A percentile compares a stretch with the other conserved stretches of the same genome.
Evolutionary conservation across 2,888 invertebrate genomes (phyloP).

Genomic region (Troglohyphantes excavatus): DNA sequence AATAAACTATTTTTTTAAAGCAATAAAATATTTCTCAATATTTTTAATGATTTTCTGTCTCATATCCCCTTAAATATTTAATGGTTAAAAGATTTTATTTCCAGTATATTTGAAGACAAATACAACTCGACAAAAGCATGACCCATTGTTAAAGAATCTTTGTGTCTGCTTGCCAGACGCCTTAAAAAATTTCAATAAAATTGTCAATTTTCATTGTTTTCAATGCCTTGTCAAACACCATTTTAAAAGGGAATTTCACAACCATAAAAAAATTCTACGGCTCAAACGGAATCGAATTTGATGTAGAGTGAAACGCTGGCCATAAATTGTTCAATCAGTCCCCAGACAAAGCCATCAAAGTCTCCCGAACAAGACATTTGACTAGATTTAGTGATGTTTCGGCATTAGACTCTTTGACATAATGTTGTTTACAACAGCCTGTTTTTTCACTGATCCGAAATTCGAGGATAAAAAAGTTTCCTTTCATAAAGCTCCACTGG

Average conservation of each 20-base stretch:
- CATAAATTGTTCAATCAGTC: neutral
- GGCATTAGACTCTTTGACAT: constrained; percentile 46
- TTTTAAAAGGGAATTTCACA: neutral
- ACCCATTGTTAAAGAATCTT: too few species aligned
- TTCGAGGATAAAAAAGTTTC: constrained; percentile 47
- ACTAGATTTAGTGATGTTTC: constrained; percentile 67
- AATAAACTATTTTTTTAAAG: too few species aligned
- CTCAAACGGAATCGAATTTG: neutral
- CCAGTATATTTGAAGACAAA: too few species aligned
- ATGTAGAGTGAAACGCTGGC: constrained; percentile 18
- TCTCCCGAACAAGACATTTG: constrained; percentile 54
- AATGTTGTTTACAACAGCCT: constrained; percentile 59
- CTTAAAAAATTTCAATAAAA: neutral
- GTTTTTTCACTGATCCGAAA: constrained; percentile 66
- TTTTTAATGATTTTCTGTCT: too few species aligned
- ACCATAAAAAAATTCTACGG: neutral
- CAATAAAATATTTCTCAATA: too few species aligned
- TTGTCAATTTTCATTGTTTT: constrained; percentile 18
- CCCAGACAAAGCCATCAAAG: constrained; percentile 54
- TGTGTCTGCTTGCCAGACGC: neutral
- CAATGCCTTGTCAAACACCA: constrained; percentile 5
- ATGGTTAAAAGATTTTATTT: too few species aligned
- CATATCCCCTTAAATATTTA: too few species aligned
- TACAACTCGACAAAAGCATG: too few species aligned
- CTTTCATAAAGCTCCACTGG: constrained; percentile 46